Conservation (phyloP, 2,113 vertebrate species). For the Pelodiscus sinensis region DNA sequence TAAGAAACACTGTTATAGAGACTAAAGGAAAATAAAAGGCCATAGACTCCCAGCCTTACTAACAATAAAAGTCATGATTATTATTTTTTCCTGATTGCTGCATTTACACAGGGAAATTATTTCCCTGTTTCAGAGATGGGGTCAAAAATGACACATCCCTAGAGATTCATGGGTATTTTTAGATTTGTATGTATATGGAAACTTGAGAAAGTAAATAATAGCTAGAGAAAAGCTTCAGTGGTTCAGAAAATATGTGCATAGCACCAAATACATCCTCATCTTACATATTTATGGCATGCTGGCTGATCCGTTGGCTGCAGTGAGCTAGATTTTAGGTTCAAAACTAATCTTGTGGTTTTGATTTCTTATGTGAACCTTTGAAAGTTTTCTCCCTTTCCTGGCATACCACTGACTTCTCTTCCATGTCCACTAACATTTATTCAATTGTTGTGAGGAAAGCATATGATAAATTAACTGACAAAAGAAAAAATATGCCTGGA, state of each 20-base stretch:
- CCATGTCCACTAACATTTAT: neutral
- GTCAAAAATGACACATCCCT: slow-evolving; percentile 6
- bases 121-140: neutral
- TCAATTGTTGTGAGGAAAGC: neutral
- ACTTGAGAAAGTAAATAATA: slow-evolving; percentile 2
- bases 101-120: neutral
- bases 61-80: neutral
- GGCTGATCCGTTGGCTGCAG: slow-evolving; percentile 11
- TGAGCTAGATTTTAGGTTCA: neutral
- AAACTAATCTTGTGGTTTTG: neutral
- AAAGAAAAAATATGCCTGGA: neutral
- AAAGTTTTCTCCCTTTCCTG: neutral
- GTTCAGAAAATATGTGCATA: neutral
- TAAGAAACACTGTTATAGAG: neutral
- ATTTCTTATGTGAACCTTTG: neutral
- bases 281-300: neutral
- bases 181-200: neutral
- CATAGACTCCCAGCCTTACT: neutral
- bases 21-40: neutral
- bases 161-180: slow-evolving; percentile 3
- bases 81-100: neutral
- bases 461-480: neutral
- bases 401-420: neutral
- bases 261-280: neutral
- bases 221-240: neutral